phyloP scores from a whole-genome alignment of 2,888 invertebrate genomes.

The Macaria notata region DNA sequence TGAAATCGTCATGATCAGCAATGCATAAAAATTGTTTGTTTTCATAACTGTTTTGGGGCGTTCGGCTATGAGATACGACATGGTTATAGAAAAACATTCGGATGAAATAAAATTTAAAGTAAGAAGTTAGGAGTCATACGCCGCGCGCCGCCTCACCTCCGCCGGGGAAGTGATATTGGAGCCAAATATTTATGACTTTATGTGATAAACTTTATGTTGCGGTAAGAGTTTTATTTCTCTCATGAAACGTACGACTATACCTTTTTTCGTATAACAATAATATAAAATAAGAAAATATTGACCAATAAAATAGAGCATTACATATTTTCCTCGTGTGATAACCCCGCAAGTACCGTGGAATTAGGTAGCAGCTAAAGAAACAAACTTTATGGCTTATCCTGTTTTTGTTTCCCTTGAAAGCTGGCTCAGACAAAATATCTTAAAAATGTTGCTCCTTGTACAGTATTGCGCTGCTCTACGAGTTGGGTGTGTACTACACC shows the following conservation, averaged over 20 bases:
- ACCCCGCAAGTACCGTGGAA: slow-evolving; percentile 11
- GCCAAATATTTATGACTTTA: slow-evolving; percentile 72
- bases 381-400: slow-evolving; percentile 3
- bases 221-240: slow-evolving; percentile 73
- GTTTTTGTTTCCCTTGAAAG: slow-evolving; percentile 7
- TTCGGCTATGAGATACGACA: no score
- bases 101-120: slow-evolving; percentile 45
- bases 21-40: no score
- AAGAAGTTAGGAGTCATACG: slow-evolving; percentile 44
- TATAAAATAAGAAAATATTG: slow-evolving; percentile 42
- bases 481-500: not conserved
- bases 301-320: slow-evolving; percentile 48
- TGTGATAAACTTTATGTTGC: slow-evolving; percentile 75
- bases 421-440: slow-evolving; percentile 1
- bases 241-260: slow-evolving; percentile 55
- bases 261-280: slow-evolving; percentile 49
- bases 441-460: not conserved
- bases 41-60: no score
- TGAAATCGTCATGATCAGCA: no score
- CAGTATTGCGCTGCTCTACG: not conserved
- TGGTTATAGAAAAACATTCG: slow-evolving; percentile 10
- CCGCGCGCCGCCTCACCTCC: slow-evolving; percentile 41
- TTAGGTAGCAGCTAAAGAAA: slow-evolving; percentile 15
- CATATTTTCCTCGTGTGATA: slow-evolving; percentile 17
- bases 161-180: slow-evolving; percentile 60